phyloP scores from a whole-genome alignment of 2,113 vertebrate species.

The Tichodroma muraria region DNA sequence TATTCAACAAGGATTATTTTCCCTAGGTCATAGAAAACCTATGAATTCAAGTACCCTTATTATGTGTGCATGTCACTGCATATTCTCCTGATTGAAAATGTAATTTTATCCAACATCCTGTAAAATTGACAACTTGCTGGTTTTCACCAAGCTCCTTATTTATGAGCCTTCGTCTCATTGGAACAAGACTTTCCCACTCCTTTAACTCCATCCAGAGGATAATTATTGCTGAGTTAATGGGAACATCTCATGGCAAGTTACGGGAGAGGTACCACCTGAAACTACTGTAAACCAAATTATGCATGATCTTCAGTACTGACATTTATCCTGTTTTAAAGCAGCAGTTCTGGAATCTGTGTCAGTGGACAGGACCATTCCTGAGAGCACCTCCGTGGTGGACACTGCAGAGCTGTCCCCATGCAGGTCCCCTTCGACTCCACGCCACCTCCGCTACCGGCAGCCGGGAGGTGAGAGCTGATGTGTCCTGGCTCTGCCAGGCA shows the following conservation, averaged over 20 bases:
- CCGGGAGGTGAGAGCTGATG: slow-evolving; percentile 77
- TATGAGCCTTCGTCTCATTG: not conserved
- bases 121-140: slow-evolving; percentile 12
- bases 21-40: not conserved
- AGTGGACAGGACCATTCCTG: slow-evolving; percentile 82
- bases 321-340: slow-evolving; percentile 60
- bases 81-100: not conserved
- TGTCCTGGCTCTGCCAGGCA: not conserved
- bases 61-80: not conserved
- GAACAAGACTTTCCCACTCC: not conserved
- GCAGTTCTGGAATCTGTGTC: slow-evolving; percentile 86
- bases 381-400: slow-evolving; percentile 78
- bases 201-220: not conserved
- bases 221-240: not conserved
- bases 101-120: slow-evolving; percentile 6
- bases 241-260: not conserved
- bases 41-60: not conserved
- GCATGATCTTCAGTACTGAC: not conserved
- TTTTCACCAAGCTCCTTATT: not conserved
- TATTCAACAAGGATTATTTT: not conserved
- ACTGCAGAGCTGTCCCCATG: slow-evolving; percentile 85
- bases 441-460: slow-evolving; percentile 89
- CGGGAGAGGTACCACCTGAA: not conserved
- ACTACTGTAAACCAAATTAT: not conserved
- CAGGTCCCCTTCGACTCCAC: slow-evolving; percentile 89